A percentile compares a stretch with the other conserved stretches of the same genome.
phyloP scores from a whole-genome alignment of 2,113 vertebrate genomes.

The Pangasianodon gigas region DNA sequence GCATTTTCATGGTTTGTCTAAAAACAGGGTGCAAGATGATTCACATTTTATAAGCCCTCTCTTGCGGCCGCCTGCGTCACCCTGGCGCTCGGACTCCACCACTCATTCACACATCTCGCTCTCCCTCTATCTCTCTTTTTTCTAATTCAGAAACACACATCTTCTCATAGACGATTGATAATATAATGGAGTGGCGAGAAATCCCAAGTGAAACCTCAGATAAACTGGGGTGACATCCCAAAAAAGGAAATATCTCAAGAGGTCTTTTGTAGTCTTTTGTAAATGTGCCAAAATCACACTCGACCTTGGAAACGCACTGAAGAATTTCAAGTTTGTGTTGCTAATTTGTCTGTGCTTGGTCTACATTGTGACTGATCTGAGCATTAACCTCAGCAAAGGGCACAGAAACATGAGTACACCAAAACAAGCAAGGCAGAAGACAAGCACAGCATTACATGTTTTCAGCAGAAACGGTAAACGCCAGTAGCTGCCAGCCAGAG shows the following conservation, averaged over 20 bases:
- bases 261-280: neutral
- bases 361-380: neutral
- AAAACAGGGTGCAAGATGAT: constrained; percentile 66
- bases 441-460: constrained; percentile 27
- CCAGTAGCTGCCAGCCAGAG: constrained; percentile 33
- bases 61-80: constrained; percentile 61
- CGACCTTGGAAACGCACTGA: neutral
- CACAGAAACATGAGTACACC: constrained; percentile 4
- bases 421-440: constrained; percentile 35
- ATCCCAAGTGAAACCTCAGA: neutral
- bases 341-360: neutral
- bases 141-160: neutral
- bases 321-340: neutral
- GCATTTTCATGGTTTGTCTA: constrained; percentile 68
- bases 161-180: neutral
- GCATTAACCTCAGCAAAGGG: neutral
- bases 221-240: neutral
- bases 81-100: constrained; percentile 54
- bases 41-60: constrained; percentile 67
- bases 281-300: neutral
- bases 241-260: neutral
- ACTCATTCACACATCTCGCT: constrained; percentile 56
- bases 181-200: neutral
- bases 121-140: constrained; percentile 8
- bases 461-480: constrained; percentile 35